Conservation (phyloP, 2,797 vertebrate genomes). For the Microhierax caerulescens region DNA sequence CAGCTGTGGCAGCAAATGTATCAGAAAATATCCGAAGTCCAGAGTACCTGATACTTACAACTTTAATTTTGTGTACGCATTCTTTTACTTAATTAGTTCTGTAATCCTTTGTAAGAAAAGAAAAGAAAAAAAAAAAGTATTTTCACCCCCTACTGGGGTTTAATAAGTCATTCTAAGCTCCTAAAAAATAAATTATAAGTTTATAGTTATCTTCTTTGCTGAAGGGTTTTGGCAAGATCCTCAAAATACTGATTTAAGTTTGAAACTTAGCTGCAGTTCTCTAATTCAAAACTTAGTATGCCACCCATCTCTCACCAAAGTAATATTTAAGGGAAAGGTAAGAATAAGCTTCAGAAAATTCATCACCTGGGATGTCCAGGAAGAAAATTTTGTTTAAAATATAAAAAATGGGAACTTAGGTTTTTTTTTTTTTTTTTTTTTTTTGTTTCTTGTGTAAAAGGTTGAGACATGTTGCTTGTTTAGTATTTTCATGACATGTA, state of each 20-base stretch:
- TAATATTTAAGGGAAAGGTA: neutral
- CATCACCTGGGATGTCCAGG: neutral
- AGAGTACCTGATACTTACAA: neutral
- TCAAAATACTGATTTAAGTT: neutral
- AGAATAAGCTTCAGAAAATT: neutral
- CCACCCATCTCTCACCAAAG: neutral
- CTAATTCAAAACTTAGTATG: neutral
- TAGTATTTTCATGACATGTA: neutral
- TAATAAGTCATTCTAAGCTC: neutral
- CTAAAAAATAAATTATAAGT: neutral
- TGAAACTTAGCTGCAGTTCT: neutral
- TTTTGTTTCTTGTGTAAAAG: no score
- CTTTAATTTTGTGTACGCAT: neutral
- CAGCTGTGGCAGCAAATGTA: neutral
- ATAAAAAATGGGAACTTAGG: neutral
- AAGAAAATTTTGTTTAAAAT: neutral
- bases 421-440: no score
- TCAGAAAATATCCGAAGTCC: neutral
- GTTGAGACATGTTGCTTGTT: neutral
- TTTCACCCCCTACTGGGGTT: neutral
- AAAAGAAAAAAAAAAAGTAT: neutral
- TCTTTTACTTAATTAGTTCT: neutral
- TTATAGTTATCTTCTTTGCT: neutral
- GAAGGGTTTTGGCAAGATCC: neutral
- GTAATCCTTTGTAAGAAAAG: neutral